phyloP scores from a whole-genome alignment of 2,797 vertebrate species.

The Choloepus didactylus region DNA sequence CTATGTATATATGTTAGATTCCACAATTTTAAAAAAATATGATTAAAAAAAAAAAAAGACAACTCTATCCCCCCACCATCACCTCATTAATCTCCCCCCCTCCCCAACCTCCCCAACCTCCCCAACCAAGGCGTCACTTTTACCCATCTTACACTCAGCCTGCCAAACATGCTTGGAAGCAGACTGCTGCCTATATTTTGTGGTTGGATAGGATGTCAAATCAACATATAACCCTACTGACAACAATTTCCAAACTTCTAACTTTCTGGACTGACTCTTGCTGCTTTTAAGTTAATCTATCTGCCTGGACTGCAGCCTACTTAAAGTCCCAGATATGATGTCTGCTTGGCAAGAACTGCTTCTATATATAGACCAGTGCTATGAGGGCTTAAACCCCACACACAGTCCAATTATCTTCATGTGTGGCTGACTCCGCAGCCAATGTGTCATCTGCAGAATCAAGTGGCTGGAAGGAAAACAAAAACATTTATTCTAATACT shows the following conservation, averaged over 20 bases:
- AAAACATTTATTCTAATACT: constrained; percentile 79
- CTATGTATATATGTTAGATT: too few species aligned
- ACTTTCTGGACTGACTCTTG: constrained; percentile 54
- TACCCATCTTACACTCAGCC: constrained; percentile 52
- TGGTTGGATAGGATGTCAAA: neutral
- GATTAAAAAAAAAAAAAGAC: neutral
- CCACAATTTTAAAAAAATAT: too few species aligned
- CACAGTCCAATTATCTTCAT: constrained; percentile 79
- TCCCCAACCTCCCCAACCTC: neutral
- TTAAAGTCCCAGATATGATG: neutral
- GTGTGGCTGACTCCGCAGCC: constrained; percentile 77
- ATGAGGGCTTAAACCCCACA: constrained; percentile 83
- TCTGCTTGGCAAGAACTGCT: constrained; percentile 11
- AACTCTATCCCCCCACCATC: neutral
- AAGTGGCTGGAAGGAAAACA: constrained; percentile 84
- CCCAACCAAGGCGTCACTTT: neutral
- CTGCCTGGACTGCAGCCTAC: constrained; percentile 58
- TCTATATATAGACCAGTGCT: constrained; percentile 76
- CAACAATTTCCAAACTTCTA: constrained; percentile 44
- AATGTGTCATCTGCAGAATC: constrained; percentile 85
- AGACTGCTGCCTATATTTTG: constrained; percentile 17
- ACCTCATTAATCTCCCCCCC: neutral
- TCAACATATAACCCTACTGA: neutral
- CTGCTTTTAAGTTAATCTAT: constrained; percentile 3
- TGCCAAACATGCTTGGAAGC: neutral